Percentiles rank a stretch among this genome's conserved stretches.
These are phyloP conservation scores for Porites lobata DNA, from an alignment of 92 coral and sea anemone genomes.

Conservation along the genomic window DNA sequence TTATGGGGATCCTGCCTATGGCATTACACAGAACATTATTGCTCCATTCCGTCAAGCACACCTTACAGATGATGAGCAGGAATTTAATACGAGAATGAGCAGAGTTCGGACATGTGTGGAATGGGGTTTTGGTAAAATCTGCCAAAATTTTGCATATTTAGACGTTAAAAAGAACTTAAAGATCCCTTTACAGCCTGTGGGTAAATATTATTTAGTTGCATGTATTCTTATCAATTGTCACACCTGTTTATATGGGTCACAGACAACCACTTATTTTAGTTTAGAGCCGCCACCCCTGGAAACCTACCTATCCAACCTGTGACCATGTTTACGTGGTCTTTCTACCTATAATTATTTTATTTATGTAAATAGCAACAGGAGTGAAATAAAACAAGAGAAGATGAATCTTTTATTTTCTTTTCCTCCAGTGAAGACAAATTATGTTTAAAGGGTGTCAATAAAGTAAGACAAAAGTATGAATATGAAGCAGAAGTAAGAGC, in stretches of 20 bases:
- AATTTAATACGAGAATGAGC: conserved; percentile 58
- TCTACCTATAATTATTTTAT: conserved; percentile 14
- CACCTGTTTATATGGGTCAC: conserved; percentile 65
- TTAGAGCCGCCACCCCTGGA: conserved; percentile 58
- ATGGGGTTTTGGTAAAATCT: conserved; percentile 68
- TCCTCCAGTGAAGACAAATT: conserved; percentile 46
- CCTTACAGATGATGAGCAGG: conserved; percentile 44
- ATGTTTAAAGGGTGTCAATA: conserved; percentile 50
- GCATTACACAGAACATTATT: conserved; percentile 64
- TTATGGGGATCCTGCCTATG: conserved; percentile 75
- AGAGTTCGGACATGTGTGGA: conserved; percentile 48
- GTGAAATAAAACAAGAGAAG: conserved; percentile 61
- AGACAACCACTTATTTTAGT: conserved; percentile 53
- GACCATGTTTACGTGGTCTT: conserved; percentile 2
- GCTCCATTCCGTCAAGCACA: conserved; percentile 63
- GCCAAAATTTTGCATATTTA: conserved; percentile 63
- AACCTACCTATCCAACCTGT: conserved; percentile 35
- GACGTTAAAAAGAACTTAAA: conserved; percentile 74
- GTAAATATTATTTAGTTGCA: conserved; percentile 58
- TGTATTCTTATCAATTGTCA: conserved; percentile 51
- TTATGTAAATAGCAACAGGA: conserved; percentile 53
- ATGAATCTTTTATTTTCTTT: conserved; percentile 57
- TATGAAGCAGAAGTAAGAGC: conserved; percentile 48
- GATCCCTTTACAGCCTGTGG: conserved; percentile 70
- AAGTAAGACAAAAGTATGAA: conserved; percentile 53